These are phyloP conservation scores for Arctia plantaginis DNA, from an alignment of 2,888 invertebrate species.

Conservation along the genomic window DNA sequence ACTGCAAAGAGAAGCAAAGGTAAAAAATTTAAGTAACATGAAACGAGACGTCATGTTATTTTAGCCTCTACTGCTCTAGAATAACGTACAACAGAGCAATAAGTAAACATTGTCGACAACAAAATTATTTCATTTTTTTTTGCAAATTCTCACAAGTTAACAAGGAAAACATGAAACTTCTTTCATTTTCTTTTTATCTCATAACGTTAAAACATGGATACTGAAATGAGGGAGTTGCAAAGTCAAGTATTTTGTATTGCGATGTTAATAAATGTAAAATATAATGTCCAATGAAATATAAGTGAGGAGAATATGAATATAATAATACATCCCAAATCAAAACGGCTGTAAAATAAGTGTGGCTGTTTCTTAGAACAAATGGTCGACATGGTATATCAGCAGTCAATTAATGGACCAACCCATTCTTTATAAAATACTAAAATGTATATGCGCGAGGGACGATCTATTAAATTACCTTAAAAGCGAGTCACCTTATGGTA, in stretches of 20 bases:
- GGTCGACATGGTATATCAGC: too few species aligned
- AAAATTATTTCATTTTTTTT: conserved; percentile 59
- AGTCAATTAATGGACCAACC: background rate
- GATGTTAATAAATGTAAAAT: conserved; percentile 1
- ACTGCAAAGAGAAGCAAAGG: conserved; percentile 61
- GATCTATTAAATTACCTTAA: too few species aligned
- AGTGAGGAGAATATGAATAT: background rate
- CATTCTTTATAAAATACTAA: too few species aligned
- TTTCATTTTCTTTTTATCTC: conserved; percentile 60
- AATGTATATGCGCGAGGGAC: too few species aligned
- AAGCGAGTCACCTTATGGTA: too few species aligned
- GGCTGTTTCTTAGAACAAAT: too few species aligned
- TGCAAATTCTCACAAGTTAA: conserved; percentile 65
- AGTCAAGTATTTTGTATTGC: conserved; percentile 19
- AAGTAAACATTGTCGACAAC: conserved; percentile 54
- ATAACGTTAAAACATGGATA: conserved; percentile 44
- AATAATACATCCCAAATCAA: background rate
- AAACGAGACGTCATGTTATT: conserved; percentile 56
- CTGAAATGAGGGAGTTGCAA: conserved; percentile 25
- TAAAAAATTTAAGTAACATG: conserved; percentile 53
- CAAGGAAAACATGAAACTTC: conserved; percentile 73
- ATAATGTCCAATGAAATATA: background rate
- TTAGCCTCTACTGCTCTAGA: conserved; percentile 58
- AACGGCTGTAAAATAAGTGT: background rate
- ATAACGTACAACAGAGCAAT: conserved; percentile 54